These are phyloP conservation scores for Aporophyla nigra DNA, from an alignment of 2,888 invertebrate species.

Conservation along the genomic window DNA sequence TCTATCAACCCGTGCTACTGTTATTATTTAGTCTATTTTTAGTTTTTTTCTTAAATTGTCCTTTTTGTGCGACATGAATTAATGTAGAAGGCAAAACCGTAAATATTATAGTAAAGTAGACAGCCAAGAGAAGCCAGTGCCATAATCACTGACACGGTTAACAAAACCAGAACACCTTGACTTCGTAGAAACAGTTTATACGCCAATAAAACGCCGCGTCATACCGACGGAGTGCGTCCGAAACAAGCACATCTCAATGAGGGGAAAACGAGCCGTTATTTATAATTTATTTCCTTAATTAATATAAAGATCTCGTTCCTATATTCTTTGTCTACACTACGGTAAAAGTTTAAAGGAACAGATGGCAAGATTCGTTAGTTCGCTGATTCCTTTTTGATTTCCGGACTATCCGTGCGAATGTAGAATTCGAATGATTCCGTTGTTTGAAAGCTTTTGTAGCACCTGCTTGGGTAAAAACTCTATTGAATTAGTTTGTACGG, in stretches of 20 bases:
- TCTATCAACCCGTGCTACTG: too few species aligned
- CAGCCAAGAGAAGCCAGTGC: too few species aligned
- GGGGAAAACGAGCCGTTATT: slow-evolving; percentile 75
- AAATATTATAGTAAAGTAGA: background rate
- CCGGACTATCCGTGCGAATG: slow-evolving; percentile 47
- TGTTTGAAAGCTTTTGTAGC: slow-evolving; percentile 54
- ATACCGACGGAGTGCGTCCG: slow-evolving; percentile 59
- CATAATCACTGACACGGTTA: background rate
- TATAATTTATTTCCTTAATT: slow-evolving; percentile 88
- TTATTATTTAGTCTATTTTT: too few species aligned
- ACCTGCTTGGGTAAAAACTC: slow-evolving; percentile 61
- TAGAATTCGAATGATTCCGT: slow-evolving; percentile 55
- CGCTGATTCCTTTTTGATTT: slow-evolving; percentile 65
- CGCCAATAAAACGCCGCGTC: slow-evolving; percentile 47
- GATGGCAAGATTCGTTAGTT: slow-evolving; percentile 56
- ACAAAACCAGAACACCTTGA: slow-evolving; percentile 15
- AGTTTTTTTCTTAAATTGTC: background rate
- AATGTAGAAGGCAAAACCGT: background rate
- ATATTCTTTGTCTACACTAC: slow-evolving; percentile 39
- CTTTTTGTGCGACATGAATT: background rate
- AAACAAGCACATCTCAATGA: slow-evolving; percentile 65
- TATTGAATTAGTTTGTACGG: slow-evolving; percentile 39
- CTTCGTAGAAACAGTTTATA: slow-evolving; percentile 23
- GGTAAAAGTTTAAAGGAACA: slow-evolving; percentile 57
- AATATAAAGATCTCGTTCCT: slow-evolving; percentile 74